These are phyloP conservation scores for Lomographa bimaculata DNA, from an alignment of 2,888 invertebrate species.

Conservation along the genomic window DNA sequence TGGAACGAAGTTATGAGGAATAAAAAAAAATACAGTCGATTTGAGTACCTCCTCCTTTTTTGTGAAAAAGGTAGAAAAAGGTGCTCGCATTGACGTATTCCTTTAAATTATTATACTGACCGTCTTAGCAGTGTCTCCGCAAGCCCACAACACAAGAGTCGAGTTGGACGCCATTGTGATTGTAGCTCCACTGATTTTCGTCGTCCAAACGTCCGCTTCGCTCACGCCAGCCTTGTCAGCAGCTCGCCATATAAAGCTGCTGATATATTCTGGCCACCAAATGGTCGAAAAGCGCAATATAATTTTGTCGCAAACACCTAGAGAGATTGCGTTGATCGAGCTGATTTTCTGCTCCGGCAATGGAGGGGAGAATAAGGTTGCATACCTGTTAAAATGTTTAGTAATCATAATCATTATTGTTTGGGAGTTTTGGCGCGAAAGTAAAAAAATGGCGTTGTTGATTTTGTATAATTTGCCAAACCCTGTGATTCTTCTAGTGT, in stretches of 20 bases:
- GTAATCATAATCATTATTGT: too few relatives aligned
- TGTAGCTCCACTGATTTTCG: slow-evolving; percentile 38
- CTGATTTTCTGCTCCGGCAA: slow-evolving; percentile 80
- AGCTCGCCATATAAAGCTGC: slow-evolving; percentile 39
- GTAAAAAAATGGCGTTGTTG: too few relatives aligned
- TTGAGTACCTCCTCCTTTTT: too few relatives aligned
- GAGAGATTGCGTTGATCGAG: slow-evolving; percentile 83
- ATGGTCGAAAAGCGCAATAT: slow-evolving; percentile 86
- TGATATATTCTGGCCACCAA: slow-evolving; percentile 59
- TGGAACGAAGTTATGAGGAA: too few relatives aligned
- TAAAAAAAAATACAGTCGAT: too few relatives aligned
- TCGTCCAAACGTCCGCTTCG: slow-evolving; percentile 45
- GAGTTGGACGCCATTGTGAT: slow-evolving; percentile 57
- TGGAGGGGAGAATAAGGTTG: slow-evolving; percentile 80
- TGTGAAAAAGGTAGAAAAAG: too few relatives aligned
- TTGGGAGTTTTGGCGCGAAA: too few relatives aligned
- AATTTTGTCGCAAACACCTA: slow-evolving; percentile 88
- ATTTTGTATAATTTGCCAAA: too few relatives aligned
- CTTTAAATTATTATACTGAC: too few relatives aligned
- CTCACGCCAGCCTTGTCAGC: slow-evolving; percentile 38
- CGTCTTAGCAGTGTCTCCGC: slow-evolving; percentile 44
- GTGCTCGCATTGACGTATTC: too few relatives aligned
- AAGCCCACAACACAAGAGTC: slow-evolving; percentile 49
- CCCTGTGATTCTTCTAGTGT: too few relatives aligned
- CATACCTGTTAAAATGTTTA: slow-evolving; percentile 64